Percentiles rank a stretch among this genome's conserved stretches.
These are phyloP conservation scores for Butastur rufipennis DNA, from an alignment of 2,113 vertebrate genomes.

Conservation along the genomic window DNA sequence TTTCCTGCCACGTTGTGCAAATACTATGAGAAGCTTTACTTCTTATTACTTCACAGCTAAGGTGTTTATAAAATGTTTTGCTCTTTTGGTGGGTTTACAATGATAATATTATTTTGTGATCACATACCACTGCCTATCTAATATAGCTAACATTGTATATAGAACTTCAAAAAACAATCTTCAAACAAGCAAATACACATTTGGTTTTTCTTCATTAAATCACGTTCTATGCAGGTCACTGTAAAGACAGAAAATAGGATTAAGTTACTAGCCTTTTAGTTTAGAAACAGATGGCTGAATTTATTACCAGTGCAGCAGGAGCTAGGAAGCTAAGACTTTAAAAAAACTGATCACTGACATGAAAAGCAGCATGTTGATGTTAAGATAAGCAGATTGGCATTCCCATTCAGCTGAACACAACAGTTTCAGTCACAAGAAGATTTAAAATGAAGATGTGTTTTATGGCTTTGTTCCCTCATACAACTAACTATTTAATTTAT, in stretches of 20 bases:
- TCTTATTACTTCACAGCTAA: background rate
- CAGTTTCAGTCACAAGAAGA: background rate
- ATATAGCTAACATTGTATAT: background rate
- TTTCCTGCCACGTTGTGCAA: background rate
- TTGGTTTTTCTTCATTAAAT: background rate
- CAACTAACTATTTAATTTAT: background rate
- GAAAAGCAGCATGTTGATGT: background rate
- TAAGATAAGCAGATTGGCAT: background rate
- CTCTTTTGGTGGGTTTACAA: background rate
- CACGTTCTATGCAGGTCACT: background rate
- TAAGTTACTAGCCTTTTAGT: constrained; percentile 34
- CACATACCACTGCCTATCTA: background rate
- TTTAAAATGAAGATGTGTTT: background rate
- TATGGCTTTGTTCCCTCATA: background rate
- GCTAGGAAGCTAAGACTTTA: constrained; percentile 34
- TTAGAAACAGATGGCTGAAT: constrained; percentile 52
- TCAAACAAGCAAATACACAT: background rate
- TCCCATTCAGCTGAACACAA: background rate
- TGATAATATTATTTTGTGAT: background rate
- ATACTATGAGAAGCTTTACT: background rate
- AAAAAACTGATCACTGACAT: background rate
- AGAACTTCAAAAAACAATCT: background rate
- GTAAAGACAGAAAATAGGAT: constrained; percentile 36
- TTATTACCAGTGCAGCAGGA: background rate
- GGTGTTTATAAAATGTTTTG: background rate